Conservation (phyloP, 2,797 vertebrate genomes). For the Chelon auratus region DNA sequence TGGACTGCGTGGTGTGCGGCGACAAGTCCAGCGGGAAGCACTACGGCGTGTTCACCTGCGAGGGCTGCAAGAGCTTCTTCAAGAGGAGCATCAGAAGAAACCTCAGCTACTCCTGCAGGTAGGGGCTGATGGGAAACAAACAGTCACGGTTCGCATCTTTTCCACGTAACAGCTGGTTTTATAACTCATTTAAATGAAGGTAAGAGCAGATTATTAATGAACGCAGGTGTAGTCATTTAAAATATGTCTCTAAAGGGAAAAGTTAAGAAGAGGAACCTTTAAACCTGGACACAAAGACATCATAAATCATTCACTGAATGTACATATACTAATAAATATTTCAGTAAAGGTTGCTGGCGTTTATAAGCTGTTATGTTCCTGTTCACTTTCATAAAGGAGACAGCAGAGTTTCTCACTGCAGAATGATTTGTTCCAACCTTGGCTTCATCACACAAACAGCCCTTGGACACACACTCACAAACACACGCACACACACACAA, state of each 20-base stretch:
- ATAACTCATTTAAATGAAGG: neutral
- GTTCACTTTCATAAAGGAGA: conserved; percentile 27
- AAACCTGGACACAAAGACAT: neutral
- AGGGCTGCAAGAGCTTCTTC: conserved; percentile 98
- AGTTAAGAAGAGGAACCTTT: neutral
- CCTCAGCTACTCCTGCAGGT: conserved; percentile 98
- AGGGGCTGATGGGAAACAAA: conserved; percentile 2
- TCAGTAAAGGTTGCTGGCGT: neutral
- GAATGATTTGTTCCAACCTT: conserved; percentile 57
- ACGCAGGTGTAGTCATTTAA: neutral
- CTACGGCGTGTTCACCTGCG: conserved; percentile 96
- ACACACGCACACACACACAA: neutral
- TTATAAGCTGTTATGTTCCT: neutral
- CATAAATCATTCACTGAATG: neutral
- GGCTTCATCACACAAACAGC: conserved; percentile 57
- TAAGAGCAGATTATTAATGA: neutral
- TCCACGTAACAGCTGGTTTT: too few relatives aligned
- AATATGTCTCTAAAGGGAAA: neutral
- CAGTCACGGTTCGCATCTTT: too few relatives aligned
- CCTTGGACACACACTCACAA: neutral
- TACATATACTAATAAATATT: neutral
- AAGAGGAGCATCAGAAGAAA: conserved; percentile 95
- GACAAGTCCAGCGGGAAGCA: conserved; percentile 98
- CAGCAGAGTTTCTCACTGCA: conserved; percentile 33
- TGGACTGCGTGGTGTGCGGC: conserved; percentile 96